Percentiles rank a stretch among this genome's conserved stretches.
Conservation (phyloP, 2,113 vertebrate genomes). For the Catharus bicknelli region DNA sequence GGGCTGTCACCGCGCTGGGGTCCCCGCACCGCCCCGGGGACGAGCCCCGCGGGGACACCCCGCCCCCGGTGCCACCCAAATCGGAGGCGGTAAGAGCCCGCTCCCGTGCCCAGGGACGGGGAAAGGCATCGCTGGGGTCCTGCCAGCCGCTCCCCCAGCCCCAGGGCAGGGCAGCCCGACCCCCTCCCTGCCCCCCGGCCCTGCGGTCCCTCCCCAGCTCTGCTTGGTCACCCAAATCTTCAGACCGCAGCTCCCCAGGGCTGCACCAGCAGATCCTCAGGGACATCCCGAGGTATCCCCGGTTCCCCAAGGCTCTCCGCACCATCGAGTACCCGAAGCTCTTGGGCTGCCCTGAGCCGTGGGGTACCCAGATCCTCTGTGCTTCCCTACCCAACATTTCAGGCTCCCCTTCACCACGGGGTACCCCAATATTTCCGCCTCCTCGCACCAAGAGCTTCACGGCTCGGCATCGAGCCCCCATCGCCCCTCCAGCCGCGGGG, state of each 20-base stretch:
- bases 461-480: accelerated
- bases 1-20: slow-evolving; percentile 62
- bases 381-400: neutral
- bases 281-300: accelerated
- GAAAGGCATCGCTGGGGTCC: accelerated
- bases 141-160: accelerated
- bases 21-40: slow-evolving; percentile 38
- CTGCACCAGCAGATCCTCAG: neutral
- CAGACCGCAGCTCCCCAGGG: neutral
- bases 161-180: neutral
- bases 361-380: neutral
- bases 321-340: accelerated
- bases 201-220: neutral
- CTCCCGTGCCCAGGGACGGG: accelerated
- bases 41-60: slow-evolving; percentile 71
- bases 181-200: too few species aligned
- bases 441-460: accelerated
- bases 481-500: accelerated
- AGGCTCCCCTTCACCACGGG: too few species aligned
- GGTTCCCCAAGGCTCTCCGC: neutral
- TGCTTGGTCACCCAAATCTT: accelerated
- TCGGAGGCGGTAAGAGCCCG: slow-evolving; percentile 92
- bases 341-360: accelerated
- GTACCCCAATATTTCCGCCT: neutral
- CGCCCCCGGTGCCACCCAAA: slow-evolving; percentile 94